Evolutionary conservation across 2,888 invertebrate species (phyloP), one percentile per base, ranked within the genome.

Genomic region (Acholoe squamosa): DNA sequence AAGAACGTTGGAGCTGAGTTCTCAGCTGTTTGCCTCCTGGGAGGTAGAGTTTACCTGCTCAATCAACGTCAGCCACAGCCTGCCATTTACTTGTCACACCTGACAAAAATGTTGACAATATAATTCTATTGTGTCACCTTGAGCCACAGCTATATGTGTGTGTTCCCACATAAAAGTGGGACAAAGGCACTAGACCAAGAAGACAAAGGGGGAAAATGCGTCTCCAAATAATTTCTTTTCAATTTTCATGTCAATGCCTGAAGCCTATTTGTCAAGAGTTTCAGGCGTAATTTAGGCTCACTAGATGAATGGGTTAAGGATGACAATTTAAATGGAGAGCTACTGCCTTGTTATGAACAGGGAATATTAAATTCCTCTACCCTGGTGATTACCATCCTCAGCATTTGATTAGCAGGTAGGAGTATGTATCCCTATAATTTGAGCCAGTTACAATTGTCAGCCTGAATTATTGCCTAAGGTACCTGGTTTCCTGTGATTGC

Each of bases 161-260:
- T 28, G 71, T 28, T 14, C 71, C 71, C 3, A 12, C 61, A 19
- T 28, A 28, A 71, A 28, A 71, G n/a, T 14, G 28, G 71, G 71
- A 71, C 71, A n/a, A n/a, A n/a, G 61, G 19, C 61, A 61, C 19
- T 19, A 61, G 61, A 61, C 19, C 19, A 61, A 7, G 19, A 3
- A 61, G 22, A 61, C 61, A 61, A 61, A 61, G 61, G n/a, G n/a
- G 61, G 22, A 43, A 43, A 19, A 7, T 61, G 14, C 61, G 61
- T 61, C 61, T 61, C n/a, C 61, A 61, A n/a, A 61, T 61, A n/a
- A 61, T 61, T n/a, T 61, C 61, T n/a, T 22, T 71, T 71, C 71
- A 71, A 71, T 71, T 71, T 71, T 28, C 71, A 28, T 28, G 71
- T 71, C 71, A 71, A 28, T 28, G 31, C 14, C 61, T 28, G 71